Percentiles rank a stretch among this genome's conserved stretches.
Evolutionary conservation across 2,113 vertebrate genomes (phyloP).

Genomic region (Catharus bicknelli): DNA sequence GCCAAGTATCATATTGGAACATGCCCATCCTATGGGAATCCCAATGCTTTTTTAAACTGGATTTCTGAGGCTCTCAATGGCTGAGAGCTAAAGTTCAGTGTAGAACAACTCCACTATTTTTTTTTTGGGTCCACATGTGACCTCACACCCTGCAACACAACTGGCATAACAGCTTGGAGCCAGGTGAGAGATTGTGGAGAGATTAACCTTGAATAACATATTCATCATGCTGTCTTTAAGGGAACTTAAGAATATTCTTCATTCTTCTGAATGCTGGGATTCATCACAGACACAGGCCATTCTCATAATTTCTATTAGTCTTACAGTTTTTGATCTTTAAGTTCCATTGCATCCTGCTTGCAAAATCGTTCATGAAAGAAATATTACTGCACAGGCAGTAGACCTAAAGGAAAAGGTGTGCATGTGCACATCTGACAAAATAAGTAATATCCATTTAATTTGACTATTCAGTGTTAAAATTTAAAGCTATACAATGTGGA

Average conservation of each 20-base stretch:
- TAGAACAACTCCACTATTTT: not conserved
- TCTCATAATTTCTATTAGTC: not conserved
- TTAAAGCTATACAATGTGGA: not conserved
- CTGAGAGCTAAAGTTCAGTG: not conserved
- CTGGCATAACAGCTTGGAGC: no score
- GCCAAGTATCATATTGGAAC: rapidly evolving
- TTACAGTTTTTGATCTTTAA: not conserved
- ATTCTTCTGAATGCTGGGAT: not conserved
- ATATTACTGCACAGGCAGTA: not conserved
- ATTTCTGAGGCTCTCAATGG: not conserved
- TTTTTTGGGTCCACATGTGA: not conserved
- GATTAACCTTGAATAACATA: not conserved
- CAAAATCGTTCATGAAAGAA: not conserved
- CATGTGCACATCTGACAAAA: not conserved
- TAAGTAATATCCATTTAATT: not conserved
- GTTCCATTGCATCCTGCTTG: not conserved
- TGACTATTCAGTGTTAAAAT: not conserved
- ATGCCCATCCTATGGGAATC: rapidly evolving
- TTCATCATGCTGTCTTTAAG: not conserved
- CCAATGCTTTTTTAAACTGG: not conserved
- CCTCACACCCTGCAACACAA: not conserved
- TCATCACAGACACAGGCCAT: not conserved
- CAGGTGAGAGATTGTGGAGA: not conserved
- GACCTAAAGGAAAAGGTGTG: not conserved
- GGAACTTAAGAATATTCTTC: not conserved